Base-by-base conservation (phyloP, 2,113 vertebrate genomes). In the Hippocampus barbouri region DNA sequence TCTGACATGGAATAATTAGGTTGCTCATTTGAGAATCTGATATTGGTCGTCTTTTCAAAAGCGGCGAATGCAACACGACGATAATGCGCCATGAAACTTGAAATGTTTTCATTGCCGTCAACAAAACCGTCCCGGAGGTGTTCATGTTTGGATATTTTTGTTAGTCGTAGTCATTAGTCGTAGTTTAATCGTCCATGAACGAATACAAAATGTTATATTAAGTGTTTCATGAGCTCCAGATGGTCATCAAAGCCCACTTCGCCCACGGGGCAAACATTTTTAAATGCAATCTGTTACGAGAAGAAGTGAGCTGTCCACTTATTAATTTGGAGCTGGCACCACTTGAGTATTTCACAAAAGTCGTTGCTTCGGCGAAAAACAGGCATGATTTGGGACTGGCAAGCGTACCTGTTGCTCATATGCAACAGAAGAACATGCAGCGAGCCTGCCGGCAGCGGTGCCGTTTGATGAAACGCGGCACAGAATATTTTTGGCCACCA, bases 321-420 rank as follows among this genome's bases (percentile, higher is more conserved):
- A 43, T 23, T 23, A 45, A 2, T 25, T 23, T 45, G 6, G 14
- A 21, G 5, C 4, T 21, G 23, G 14, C 20, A 64, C 4, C 21
- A n/a, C n/a, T 45, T 61, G 7, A 43, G 21, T 65, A 41, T 65
- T 61, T 61, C 16, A 11, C 27, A 16, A 34, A 61, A 23, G 38
- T 63, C 40, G 23, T 41, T 3, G 12, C 11, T 56, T 4, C 14
- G 25, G 12, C 9, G 4, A 69, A 30, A 49, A 12, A 49, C 16
- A 65, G 43, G 41, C 59, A 65, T 45, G 65, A 12, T 27, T 49
- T 49, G 0, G 53, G 65, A 73, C 57, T 67, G 51, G 40, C 66
- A 72, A 27, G 59, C 56, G 57, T 59, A 91, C 88, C 89, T 90
- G 89, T 90, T 91, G 88, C 89, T 82, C 53, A 40, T 78, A 84